These are phyloP conservation scores for Sorex fumeus DNA, from an alignment of 2,113 vertebrate species.

Conservation along the genomic window DNA sequence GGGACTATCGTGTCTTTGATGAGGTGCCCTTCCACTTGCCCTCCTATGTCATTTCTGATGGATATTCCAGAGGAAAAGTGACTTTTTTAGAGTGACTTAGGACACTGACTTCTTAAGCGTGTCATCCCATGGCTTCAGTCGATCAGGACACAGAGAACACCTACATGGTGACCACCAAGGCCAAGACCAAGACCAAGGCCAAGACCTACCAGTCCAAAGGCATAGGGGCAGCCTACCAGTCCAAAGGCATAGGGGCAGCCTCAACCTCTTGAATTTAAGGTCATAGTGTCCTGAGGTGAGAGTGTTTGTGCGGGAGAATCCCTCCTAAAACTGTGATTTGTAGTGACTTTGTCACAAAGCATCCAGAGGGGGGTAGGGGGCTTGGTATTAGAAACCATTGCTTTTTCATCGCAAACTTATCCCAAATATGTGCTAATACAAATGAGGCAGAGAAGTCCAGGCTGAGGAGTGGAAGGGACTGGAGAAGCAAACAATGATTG, in stretches of 20 bases:
- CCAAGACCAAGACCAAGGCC: too few species aligned
- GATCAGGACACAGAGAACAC: background rate
- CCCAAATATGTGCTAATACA: background rate
- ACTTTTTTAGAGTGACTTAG: background rate
- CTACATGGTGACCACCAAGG: too few species aligned
- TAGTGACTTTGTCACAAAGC: background rate
- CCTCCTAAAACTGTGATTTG: background rate
- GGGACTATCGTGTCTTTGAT: too few species aligned
- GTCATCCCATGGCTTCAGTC: background rate
- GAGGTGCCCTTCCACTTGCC: too few species aligned
- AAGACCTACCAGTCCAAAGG: too few species aligned
- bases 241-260: too few species aligned
- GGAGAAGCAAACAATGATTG: too few species aligned
- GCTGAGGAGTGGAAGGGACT: background rate
- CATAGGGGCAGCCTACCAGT: too few species aligned
- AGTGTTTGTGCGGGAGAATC: too few species aligned
- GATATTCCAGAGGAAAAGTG: background rate
- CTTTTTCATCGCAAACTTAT: slow-evolving; percentile 43
- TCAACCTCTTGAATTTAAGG: accelerated
- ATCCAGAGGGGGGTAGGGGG: background rate
- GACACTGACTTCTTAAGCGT: background rate
- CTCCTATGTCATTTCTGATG: too few species aligned
- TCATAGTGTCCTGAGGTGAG: too few species aligned
- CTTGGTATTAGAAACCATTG: background rate
- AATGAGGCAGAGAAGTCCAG: background rate